Conservation (phyloP, 1,140 invertebrate genomes). For the Calephelis virginiensis region DNA sequence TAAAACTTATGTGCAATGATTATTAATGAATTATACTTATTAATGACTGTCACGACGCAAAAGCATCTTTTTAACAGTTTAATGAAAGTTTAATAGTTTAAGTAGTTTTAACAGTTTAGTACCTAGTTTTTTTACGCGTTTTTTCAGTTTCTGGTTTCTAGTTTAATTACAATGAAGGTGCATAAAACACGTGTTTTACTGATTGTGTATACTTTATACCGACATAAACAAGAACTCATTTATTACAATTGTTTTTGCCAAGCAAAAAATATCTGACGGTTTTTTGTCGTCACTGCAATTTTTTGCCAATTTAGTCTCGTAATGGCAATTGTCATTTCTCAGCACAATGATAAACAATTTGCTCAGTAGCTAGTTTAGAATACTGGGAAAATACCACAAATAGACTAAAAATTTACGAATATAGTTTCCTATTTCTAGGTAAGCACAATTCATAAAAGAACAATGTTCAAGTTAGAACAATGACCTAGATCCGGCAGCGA, state of each 20-base stretch:
- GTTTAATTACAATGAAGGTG: too few species aligned
- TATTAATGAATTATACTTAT: too few species aligned
- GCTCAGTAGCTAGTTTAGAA: not conserved
- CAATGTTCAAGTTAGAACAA: conserved; percentile 51
- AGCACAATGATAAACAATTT: not conserved
- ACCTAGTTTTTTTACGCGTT: too few species aligned
- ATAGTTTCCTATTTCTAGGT: not conserved
- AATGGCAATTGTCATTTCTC: conserved; percentile 26
- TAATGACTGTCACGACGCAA: too few species aligned
- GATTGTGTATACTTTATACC: not conserved
- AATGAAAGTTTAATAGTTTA: too few species aligned
- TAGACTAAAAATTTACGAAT: not conserved
- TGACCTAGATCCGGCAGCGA: conserved; percentile 73
- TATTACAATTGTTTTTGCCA: not conserved
- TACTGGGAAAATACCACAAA: not conserved
- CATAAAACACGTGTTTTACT: too few species aligned
- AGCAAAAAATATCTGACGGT: conserved; percentile 26
- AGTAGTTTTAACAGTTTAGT: too few species aligned
- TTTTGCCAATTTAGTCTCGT: conserved; percentile 34
- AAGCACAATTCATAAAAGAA: conserved; percentile 43
- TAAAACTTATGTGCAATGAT: too few species aligned
- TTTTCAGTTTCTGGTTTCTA: too few species aligned
- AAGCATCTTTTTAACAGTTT: too few species aligned
- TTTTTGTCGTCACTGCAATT: conserved; percentile 33
- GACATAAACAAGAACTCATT: not conserved